These are phyloP conservation scores for Melanaphis sacchari DNA, from an alignment of 1,140 invertebrate species.

Conservation along the genomic window DNA sequence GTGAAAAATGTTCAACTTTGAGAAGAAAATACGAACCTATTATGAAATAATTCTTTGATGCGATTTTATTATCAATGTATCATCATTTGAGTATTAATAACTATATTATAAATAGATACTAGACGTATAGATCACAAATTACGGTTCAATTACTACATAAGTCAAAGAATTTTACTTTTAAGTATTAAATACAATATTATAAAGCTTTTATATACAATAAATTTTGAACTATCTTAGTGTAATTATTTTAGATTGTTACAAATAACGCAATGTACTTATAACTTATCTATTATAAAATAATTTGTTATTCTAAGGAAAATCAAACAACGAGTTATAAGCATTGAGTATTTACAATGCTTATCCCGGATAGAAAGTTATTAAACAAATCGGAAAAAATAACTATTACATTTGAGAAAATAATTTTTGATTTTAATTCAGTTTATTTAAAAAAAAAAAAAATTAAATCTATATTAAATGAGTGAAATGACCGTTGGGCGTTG, in stretches of 20 bases:
- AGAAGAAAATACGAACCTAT: too few relatives aligned
- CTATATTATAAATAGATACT: too few relatives aligned
- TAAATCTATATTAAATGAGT: slow-evolving; percentile 29
- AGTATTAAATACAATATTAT: not conserved
- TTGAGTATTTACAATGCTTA: not conserved
- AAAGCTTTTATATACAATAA: not conserved
- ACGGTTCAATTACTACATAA: not conserved
- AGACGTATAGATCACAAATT: too few relatives aligned
- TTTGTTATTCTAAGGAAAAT: not conserved
- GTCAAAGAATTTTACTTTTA: not conserved
- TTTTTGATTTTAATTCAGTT: not conserved
- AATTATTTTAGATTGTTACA: not conserved
- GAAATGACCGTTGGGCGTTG: slow-evolving; percentile 45
- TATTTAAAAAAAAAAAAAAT: not conserved
- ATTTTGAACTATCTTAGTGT: not conserved
- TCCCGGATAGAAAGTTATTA: not conserved
- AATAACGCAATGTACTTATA: not conserved
- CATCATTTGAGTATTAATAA: too few relatives aligned
- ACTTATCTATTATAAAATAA: not conserved
- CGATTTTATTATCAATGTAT: not conserved
- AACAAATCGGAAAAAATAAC: not conserved
- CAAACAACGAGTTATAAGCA: not conserved
- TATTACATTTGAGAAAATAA: not conserved
- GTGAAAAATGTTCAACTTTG: too few relatives aligned
- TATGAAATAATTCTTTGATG: not conserved